These are phyloP conservation scores for Xestia rhomboidea DNA, from an alignment of 2,888 invertebrate species.

Conservation along the genomic window DNA sequence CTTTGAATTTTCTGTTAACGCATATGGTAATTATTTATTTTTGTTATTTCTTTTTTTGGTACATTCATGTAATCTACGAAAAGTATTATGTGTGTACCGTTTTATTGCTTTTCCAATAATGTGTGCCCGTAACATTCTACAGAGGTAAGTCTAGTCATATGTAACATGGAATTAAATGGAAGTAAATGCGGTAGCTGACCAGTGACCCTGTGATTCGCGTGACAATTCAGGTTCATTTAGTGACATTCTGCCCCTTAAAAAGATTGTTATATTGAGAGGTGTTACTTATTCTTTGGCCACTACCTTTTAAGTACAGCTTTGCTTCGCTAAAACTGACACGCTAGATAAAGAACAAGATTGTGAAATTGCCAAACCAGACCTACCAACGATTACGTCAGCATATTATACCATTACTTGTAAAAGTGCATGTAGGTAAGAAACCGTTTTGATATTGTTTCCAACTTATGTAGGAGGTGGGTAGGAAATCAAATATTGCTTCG, in stretches of 20 bases:
- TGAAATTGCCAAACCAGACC: too few relatives aligned
- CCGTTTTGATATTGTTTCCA: too few relatives aligned
- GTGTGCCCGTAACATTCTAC: not conserved
- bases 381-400: too few relatives aligned
- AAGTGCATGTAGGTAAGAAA: too few relatives aligned
- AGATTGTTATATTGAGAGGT: not conserved
- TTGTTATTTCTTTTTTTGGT: not conserved
- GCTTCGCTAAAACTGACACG: too few relatives aligned
- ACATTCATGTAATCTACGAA: not conserved
- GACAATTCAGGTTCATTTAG: not conserved
- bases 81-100: not conserved
- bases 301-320: not conserved
- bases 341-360: too few relatives aligned
- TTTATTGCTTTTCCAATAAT: slow-evolving; percentile 7
- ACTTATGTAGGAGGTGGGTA: too few relatives aligned
- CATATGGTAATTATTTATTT: not conserved
- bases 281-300: not conserved
- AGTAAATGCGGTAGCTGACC: not conserved
- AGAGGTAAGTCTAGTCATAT: not conserved
- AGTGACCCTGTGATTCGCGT: not conserved
- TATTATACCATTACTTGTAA: too few relatives aligned
- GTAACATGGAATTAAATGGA: not conserved
- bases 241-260: not conserved
- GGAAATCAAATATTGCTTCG: too few relatives aligned
- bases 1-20: not conserved